These are phyloP conservation scores for Calidris pugnax DNA, from an alignment of 2,113 vertebrate species.

Conservation along the genomic window DNA sequence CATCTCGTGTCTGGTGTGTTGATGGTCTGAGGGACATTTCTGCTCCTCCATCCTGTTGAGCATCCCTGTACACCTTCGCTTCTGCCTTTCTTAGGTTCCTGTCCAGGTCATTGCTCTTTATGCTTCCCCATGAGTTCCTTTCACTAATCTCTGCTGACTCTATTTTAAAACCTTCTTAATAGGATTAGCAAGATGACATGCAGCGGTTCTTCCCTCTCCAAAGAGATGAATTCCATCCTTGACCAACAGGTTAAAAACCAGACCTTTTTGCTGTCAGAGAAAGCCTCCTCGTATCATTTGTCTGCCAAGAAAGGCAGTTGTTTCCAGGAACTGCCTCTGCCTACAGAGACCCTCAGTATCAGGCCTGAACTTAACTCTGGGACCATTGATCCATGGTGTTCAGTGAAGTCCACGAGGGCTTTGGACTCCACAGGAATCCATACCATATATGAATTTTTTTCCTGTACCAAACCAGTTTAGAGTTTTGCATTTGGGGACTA, in stretches of 20 bases:
- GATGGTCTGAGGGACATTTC: neutral
- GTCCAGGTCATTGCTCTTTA: neutral
- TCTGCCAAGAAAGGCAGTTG: neutral
- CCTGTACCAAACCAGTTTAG: neutral
- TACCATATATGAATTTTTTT: neutral
- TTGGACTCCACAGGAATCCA: neutral
- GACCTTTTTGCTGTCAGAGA: neutral
- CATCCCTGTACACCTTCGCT: neutral
- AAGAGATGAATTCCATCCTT: neutral
- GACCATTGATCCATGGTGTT: fast-evolving
- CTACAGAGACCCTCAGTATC: neutral
- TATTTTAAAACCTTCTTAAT: neutral
- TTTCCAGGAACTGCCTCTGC: neutral
- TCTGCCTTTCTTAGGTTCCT: neutral
- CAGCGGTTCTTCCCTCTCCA: neutral
- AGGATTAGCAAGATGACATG: neutral
- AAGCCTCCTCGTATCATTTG: neutral
- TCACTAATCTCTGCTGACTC: neutral
- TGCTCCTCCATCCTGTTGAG: neutral
- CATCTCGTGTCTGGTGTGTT: fast-evolving
- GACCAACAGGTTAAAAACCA: neutral
- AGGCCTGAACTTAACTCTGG: neutral
- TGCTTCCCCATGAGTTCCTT: neutral
- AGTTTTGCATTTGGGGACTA: neutral
- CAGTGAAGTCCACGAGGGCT: neutral